Evolutionary conservation across 2,888 invertebrate species (phyloP).

Genomic region (Sesamia inferens): DNA sequence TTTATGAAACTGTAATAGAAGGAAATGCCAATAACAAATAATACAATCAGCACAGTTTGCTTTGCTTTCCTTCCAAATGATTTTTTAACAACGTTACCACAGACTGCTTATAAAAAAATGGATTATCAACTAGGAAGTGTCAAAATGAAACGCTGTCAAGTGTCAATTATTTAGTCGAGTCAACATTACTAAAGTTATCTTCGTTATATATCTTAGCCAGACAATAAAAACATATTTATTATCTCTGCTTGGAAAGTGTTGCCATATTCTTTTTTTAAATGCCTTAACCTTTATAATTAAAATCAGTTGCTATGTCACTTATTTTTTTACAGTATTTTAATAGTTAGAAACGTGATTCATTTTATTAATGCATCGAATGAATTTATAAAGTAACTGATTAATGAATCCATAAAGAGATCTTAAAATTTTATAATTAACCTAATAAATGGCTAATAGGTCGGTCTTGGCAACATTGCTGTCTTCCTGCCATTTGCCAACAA

Average conservation of each 20-base stretch:
- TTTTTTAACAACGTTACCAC: conserved; percentile 41
- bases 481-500: conserved; percentile 73
- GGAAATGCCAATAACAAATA: conserved; percentile 73
- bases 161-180: conserved; percentile 50
- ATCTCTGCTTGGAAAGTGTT: conserved; percentile 16
- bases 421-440: neutral
- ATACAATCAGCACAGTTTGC: conserved; percentile 53
- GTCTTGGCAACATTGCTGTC: conserved; percentile 63
- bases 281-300: neutral
- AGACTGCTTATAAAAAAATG: conserved; percentile 24
- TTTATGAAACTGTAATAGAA: conserved; percentile 66
- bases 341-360: neutral
- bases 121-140: conserved; percentile 11
- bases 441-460: neutral
- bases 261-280: conserved; percentile 4
- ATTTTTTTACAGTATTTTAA: too few species aligned
- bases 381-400: neutral
- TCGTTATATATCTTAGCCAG: neutral
- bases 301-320: neutral
- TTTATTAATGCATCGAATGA: neutral
- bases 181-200: too few species aligned
- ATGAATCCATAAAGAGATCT: too few species aligned
- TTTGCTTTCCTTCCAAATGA: conserved; percentile 54
- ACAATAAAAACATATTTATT: neutral
- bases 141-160: conserved; percentile 23